Percentiles rank a stretch among this genome's conserved stretches.
These are phyloP conservation scores for Drosophila guanche DNA, from an alignment of 1,140 invertebrate genomes.

Conservation along the genomic window DNA sequence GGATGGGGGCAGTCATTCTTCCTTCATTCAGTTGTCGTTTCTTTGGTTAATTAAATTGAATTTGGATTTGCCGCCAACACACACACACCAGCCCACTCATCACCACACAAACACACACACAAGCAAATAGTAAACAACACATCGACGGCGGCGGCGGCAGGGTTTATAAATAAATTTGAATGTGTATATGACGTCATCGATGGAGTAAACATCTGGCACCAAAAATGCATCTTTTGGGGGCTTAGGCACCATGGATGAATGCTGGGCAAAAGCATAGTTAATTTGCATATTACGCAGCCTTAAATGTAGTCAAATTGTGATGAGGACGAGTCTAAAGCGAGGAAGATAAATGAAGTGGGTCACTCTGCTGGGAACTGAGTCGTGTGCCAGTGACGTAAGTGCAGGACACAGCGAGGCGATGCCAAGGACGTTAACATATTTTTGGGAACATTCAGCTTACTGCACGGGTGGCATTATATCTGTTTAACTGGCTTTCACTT, in stretches of 20 bases:
- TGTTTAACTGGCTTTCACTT: conserved; percentile 69
- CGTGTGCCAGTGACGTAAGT: conserved; percentile 54
- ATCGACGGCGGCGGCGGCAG: conserved; percentile 17
- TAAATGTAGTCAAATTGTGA: conserved; percentile 2
- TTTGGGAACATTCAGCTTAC: conserved; percentile 56
- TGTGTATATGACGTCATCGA: conserved; percentile 70
- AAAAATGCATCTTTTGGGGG: conserved; percentile 57
- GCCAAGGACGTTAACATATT: conserved; percentile 36
- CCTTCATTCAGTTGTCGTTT: too few relatives aligned
- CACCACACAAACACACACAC: conserved; percentile 12
- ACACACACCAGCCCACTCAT: conserved; percentile 31
- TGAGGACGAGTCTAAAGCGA: background rate
- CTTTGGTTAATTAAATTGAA: conserved; percentile 1
- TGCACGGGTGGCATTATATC: conserved; percentile 68
- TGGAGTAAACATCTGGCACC: conserved; percentile 68
- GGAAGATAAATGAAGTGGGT: conserved; percentile 5
- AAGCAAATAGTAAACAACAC: conserved; percentile 11
- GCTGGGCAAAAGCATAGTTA: conserved; percentile 12
- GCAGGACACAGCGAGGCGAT: conserved; percentile 9
- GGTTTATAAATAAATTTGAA: conserved; percentile 73
- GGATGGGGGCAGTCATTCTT: conserved; percentile 29
- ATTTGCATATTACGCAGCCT: conserved; percentile 25
- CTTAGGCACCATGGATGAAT: conserved; percentile 4
- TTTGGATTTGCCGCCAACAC: conserved; percentile 32
- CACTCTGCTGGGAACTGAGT: background rate